Evolutionary conservation across 1,140 invertebrate species (phyloP).

Genomic region (Drosophila burlai): DNA sequence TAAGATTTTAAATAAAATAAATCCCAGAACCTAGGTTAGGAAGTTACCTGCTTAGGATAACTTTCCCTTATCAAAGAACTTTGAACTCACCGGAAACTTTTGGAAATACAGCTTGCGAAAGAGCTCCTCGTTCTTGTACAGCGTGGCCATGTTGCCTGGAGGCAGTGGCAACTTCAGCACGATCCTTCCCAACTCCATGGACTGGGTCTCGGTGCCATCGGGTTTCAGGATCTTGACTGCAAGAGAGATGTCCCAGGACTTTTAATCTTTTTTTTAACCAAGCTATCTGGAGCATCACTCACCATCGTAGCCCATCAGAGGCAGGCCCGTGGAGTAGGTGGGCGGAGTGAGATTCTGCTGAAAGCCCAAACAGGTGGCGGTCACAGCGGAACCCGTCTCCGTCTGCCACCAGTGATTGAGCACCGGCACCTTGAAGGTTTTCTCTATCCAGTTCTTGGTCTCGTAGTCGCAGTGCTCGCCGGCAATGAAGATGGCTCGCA

Average conservation of each 20-base stretch:
- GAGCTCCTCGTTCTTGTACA: conserved; percentile 93
- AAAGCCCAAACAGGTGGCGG: conserved; percentile 92
- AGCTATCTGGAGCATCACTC: conserved; percentile 69
- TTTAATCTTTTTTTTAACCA: not conserved
- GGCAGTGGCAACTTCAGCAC: conserved; percentile 94
- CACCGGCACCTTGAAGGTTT: conserved; percentile 92
- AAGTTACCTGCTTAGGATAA: no score
- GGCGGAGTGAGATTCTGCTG: conserved; percentile 87
- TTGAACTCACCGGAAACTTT: conserved; percentile 89
- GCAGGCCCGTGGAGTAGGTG: conserved; percentile 90
- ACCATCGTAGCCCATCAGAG: conserved; percentile 94
- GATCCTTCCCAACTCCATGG: conserved; percentile 92
- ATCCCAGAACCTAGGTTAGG: no score
- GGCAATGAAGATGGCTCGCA: conserved; percentile 94
- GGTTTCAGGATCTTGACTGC: conserved; percentile 90
- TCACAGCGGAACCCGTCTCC: conserved; percentile 96
- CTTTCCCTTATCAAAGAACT: not conserved
- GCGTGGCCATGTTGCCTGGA: conserved; percentile 93
- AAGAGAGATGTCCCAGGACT: conserved; percentile 60
- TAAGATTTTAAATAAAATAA: not conserved
- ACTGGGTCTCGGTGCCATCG: conserved; percentile 89
- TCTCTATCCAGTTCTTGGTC: conserved; percentile 94
- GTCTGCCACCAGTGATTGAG: conserved; percentile 98
- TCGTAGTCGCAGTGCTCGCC: conserved; percentile 97
- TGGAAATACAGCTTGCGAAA: conserved; percentile 93